A percentile compares a stretch with the other conserved stretches of the same genome.
Evolutionary conservation across 35 echinoderm and acorn worm genomes (phyloP).

Genomic region (Chiridota heheva): DNA sequence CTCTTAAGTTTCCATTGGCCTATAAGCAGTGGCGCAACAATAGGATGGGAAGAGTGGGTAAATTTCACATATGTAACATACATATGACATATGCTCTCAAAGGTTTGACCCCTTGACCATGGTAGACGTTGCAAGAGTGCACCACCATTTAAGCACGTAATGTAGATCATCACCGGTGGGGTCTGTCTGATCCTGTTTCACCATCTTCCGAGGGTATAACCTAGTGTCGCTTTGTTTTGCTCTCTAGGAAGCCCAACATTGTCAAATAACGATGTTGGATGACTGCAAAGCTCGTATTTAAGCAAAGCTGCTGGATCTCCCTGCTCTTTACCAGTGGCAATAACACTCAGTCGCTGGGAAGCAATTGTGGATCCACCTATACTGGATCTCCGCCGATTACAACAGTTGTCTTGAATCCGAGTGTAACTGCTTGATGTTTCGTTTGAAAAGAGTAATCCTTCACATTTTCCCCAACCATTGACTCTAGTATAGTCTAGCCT

Average conservation of each 20-base stretch:
- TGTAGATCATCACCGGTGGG: constrained; percentile 6
- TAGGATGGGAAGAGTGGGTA: too few relatives aligned
- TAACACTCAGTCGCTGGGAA: constrained; percentile 44
- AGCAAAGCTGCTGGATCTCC: constrained; percentile 38
- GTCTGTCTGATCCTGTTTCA: constrained; percentile 46
- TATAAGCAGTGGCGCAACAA: too few relatives aligned
- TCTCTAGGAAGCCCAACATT: constrained; percentile 39
- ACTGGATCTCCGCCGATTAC: constrained; percentile 15
- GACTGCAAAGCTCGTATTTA: constrained; percentile 46
- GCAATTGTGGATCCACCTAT: constrained; percentile 39
- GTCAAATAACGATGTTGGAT: too few relatives aligned
- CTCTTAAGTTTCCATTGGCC: too few relatives aligned
- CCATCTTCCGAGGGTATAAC: constrained; percentile 35
- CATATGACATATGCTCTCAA: constrained; percentile 31
- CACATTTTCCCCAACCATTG: constrained; percentile 27
- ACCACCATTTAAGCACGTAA: neutral
- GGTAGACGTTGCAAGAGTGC: constrained; percentile 43
- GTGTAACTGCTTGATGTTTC: constrained; percentile 34
- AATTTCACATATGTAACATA: constrained; percentile 49
- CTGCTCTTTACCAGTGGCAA: neutral
- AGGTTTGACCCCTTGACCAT: constrained; percentile 39
- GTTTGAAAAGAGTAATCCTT: constrained; percentile 32
- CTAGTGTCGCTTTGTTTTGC: constrained; percentile 50
- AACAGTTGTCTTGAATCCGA: constrained; percentile 28
- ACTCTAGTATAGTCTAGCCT: constrained; percentile 19